A percentile compares a stretch with the other conserved stretches of the same genome.
Conservation (phyloP, 2,113 vertebrate species). For the Plotosus lineatus region DNA sequence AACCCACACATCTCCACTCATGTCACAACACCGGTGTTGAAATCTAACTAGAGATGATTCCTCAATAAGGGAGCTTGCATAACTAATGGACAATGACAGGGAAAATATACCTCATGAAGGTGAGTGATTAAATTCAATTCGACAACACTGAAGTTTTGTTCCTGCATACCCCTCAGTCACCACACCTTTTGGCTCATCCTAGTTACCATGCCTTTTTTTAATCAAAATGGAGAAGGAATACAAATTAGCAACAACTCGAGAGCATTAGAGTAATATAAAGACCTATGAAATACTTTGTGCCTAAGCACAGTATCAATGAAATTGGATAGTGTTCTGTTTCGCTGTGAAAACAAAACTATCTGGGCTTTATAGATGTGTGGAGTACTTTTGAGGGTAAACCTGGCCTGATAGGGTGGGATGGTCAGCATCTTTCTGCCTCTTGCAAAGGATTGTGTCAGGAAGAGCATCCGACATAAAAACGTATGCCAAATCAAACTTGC, state of each 20-base stretch:
- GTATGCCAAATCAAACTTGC: too few species aligned
- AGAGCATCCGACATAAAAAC: too few species aligned
- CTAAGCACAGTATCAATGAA: background rate
- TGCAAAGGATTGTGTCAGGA: too few species aligned
- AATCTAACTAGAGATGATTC: background rate
- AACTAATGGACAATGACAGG: constrained; percentile 44
- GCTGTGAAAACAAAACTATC: too few species aligned
- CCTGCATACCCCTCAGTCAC: background rate
- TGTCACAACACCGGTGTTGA: background rate
- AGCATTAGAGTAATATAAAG: background rate
- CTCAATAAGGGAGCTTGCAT: constrained; percentile 14
- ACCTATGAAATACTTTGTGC: background rate
- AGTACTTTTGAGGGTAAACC: too few species aligned
- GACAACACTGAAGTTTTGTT: background rate
- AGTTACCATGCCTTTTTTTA: background rate
- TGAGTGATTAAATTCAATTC: background rate
- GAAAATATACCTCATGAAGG: constrained; percentile 1
- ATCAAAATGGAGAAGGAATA: background rate
- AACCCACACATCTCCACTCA: background rate
- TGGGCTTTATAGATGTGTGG: too few species aligned
- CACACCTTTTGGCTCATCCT: background rate
- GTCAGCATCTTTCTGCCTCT: too few species aligned
- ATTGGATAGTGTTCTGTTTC: too few species aligned
- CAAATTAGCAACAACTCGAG: background rate
- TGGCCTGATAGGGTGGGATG: too few species aligned